Base-by-base conservation (phyloP, 2,113 vertebrate genomes). In the Scopus umbretta region DNA sequence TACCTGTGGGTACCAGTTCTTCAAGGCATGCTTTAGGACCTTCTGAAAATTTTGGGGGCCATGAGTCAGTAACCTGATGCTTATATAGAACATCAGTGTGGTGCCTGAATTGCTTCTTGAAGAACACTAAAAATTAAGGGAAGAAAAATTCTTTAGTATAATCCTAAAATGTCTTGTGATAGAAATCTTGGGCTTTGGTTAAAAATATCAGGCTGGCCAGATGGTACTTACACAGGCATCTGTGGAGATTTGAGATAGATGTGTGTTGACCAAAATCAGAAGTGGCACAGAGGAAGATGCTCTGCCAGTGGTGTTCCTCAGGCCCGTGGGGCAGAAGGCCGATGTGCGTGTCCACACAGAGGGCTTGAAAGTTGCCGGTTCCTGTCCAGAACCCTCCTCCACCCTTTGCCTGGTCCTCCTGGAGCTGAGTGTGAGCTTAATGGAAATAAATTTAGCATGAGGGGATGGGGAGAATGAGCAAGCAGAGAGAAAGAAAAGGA, bases 391-490 rank as follows among this genome's bases (percentile, higher is more conserved):
- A n/a, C 6, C 11, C 7, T 71, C 10, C 17, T 79, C 10, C 13
- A 58, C 2, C 3, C 17, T 3, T 1, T 61, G 30, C 8, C 30
- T 13, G 5, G 30, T 58, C 25, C 17, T 59, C 3, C n/a, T 63
- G 70, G 49, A 85, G 29, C 17, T 55, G 55, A 70, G 3, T 13
- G 3, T 43, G 45, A 85, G 4, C 18, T 80, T 49, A 34, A 29
- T 38, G 32, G 30, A 84, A 80, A 78, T 52, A 65, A 52, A 62
- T 62, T 3, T n/a, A 47, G 16, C 5, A 4, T 19, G 32, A 72
- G 13, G 5, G 6, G 8, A 42, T 0, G 1, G 30, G 13, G 10
- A 78, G 15, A 78, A 26, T 0, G 4, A 75, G 7, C 0, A 2
- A 59, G 22, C 8, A 85, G 73, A 59, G 9, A 58, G 21, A 3